Base-by-base conservation (phyloP, 2,888 invertebrate genomes). In the Orchesella flavescens region DNA sequence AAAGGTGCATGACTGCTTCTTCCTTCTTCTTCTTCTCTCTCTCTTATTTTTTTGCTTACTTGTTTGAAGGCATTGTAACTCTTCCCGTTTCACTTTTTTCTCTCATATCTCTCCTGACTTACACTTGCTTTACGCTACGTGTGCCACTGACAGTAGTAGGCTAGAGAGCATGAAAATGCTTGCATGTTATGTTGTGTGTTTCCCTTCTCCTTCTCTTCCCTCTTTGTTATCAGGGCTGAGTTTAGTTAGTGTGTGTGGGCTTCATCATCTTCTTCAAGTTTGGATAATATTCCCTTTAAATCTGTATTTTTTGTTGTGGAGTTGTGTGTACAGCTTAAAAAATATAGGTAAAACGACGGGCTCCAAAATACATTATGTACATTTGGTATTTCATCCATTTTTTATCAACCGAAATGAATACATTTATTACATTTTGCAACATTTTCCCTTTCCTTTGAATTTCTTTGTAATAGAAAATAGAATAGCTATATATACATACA, bases 1-100 rank as follows among this genome's bases (percentile, higher is more conserved):
- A 74, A 49, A 74, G 74, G 74, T 74, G 74, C 74, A 75, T 65
- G 75, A 66, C 75, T 75, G 66, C 34, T 65, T 66, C 44, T 75
- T 63, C 12, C 69, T 71, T 21, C 75, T 75, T 55, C 34, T 65
- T 66, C 44, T 75, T 63, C 12, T 53, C 55, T 21, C 13, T 53
- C 53, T 43, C 53, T 69, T 21, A 13, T 49, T 4, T 23, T 53
- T 21, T 55, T 24, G 12, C 43, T 43, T 63, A 34, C 49, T 63
- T 74, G 74, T 74, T 44, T 74, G 61, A 46, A 74, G 74, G 74
- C 74, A 69, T 61, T 61, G 43, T 69, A 78, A 68, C 68, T 19
- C 43, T 69, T 24, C 24, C 24, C 61, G 61, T 71, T 69, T 78
- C 61, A 74, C 59, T 75, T 43, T 68, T 69, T 75, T 69, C 69